A percentile compares a stretch with the other conserved stretches of the same genome.
Conservation (phyloP, 2,113 vertebrate genomes). For the Phyllostomus discolor region DNA sequence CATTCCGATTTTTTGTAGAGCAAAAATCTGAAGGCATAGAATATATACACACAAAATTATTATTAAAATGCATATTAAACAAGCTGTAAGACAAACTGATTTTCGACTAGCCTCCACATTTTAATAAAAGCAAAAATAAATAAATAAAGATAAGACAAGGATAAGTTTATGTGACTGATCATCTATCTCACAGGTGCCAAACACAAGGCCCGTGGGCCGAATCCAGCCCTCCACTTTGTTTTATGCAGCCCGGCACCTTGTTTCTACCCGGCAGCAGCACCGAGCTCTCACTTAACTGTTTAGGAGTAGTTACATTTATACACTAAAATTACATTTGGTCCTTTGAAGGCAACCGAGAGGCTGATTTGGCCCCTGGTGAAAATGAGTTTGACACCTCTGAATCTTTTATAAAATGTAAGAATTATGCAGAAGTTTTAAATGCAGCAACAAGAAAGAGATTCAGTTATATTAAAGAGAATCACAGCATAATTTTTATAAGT, state of each 20-base stretch:
- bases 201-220: too few species aligned
- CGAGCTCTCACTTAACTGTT: too few species aligned
- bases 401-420: neutral
- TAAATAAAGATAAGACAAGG: neutral
- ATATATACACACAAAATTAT: neutral
- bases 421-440: slow-evolving; percentile 5
- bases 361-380: too few species aligned
- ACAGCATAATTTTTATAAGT: neutral
- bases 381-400: too few species aligned
- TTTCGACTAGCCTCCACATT: neutral
- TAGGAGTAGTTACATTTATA: too few species aligned
- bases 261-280: too few species aligned
- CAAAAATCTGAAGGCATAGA: slow-evolving; percentile 84
- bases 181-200: neutral
- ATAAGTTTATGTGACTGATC: neutral
- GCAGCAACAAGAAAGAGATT: neutral
- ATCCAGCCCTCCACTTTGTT: too few species aligned
- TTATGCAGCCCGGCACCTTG: too few species aligned
- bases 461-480: neutral
- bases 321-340: too few species aligned
- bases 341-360: too few species aligned
- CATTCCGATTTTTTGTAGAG: slow-evolving; percentile 77
- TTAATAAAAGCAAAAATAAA: slow-evolving; percentile 23
- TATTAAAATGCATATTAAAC: neutral
- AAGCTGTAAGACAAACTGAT: slow-evolving; percentile 9